These are phyloP conservation scores for Drosophila paulistorum DNA, from an alignment of 1,140 invertebrate genomes.

Conservation along the genomic window DNA sequence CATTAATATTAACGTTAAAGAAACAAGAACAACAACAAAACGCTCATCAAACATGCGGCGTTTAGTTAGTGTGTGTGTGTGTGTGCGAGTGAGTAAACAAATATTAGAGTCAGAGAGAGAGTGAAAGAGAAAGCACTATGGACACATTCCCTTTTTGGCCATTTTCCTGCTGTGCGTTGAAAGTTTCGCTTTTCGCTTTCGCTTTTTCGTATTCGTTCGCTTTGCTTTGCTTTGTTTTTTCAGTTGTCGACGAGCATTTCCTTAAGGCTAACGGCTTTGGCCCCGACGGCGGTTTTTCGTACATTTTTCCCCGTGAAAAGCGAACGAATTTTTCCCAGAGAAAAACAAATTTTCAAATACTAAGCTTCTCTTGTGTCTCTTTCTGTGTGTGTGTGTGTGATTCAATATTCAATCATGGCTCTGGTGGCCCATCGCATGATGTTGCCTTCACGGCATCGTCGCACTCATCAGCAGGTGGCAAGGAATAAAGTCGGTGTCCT, in stretches of 20 bases:
- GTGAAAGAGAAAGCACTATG: conserved; percentile 23
- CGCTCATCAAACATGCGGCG: conserved; percentile 71
- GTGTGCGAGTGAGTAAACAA: conserved; percentile 33
- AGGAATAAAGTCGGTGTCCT: conserved; percentile 76
- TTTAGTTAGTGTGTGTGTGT: conserved; percentile 33
- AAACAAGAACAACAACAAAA: conserved; percentile 49
- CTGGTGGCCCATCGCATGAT: conserved; percentile 79
- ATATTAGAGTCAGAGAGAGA: neutral
- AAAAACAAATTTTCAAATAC: too few species aligned
- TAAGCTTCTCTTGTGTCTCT: neutral
- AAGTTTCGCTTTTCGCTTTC: conserved; percentile 59
- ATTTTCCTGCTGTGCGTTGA: conserved; percentile 74
- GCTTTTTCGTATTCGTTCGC: conserved; percentile 44
- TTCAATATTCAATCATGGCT: conserved; percentile 57
- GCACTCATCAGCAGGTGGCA: conserved; percentile 61
- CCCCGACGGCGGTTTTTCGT: conserved; percentile 25
- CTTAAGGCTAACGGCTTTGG: conserved; percentile 65
- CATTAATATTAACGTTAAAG: conserved; percentile 79
- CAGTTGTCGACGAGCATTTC: conserved; percentile 69
- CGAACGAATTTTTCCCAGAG: neutral
- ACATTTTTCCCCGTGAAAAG: neutral
- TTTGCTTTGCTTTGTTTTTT: conserved; percentile 45
- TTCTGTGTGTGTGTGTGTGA: conserved; percentile 1
- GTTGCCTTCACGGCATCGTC: conserved; percentile 62
- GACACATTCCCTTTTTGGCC: conserved; percentile 50